Evolutionary conservation across 2,888 invertebrate genomes (phyloP).

Genomic region (Ochlodes sylvanus): DNA sequence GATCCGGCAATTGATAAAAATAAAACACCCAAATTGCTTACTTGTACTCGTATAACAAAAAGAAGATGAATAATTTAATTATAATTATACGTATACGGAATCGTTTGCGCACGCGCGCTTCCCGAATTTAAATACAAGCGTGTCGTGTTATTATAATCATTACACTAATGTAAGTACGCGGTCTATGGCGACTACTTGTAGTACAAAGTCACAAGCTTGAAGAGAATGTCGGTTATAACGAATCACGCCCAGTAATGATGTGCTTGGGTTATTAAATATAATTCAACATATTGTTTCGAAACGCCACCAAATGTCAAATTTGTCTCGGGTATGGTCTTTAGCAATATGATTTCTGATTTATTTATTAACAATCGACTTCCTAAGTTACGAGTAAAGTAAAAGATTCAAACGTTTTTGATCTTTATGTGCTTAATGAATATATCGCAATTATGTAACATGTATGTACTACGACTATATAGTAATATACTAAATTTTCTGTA

Average conservation of each 20-base stretch:
- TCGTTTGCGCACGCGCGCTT: not conserved
- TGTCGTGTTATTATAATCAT: slow-evolving; percentile 10
- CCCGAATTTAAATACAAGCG: slow-evolving; percentile 12
- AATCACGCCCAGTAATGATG: slow-evolving; percentile 33
- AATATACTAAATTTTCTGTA: too few relatives aligned
- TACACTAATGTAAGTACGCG: slow-evolving; percentile 19
- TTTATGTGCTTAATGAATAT: too few relatives aligned
- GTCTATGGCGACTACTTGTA: not conserved
- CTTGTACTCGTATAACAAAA: too few relatives aligned
- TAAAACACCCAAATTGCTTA: not conserved
- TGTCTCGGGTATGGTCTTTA: not conserved
- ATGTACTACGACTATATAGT: too few relatives aligned
- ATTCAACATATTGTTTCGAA: slow-evolving; percentile 28
- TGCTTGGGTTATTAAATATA: slow-evolving; percentile 27
- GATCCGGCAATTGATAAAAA: not conserved
- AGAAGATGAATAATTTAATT: too few relatives aligned
- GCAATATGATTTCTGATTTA: too few relatives aligned
- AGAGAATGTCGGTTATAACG: slow-evolving; percentile 26
- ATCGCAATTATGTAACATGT: too few relatives aligned
- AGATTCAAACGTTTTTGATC: too few relatives aligned
- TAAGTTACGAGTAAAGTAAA: too few relatives aligned
- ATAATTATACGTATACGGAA: slow-evolving; percentile 6
- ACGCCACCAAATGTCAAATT: slow-evolving; percentile 3
- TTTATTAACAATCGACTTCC: too few relatives aligned
- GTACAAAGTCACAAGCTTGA: not conserved